Conservation (phyloP, 2,113 vertebrate species). For the Zapornia atra region DNA sequence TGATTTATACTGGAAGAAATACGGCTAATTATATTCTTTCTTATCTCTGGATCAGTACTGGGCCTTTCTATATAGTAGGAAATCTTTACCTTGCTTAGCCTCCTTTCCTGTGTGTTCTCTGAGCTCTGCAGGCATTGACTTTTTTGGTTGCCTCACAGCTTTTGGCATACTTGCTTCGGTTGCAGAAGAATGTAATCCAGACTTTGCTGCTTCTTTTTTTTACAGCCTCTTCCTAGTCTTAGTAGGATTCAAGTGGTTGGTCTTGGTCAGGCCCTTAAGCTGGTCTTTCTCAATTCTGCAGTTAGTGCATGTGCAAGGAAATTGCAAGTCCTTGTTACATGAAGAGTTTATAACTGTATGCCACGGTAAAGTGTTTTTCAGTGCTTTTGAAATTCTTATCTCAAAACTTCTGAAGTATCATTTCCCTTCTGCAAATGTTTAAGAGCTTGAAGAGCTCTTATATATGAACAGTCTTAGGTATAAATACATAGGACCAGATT, state of each 20-base stretch:
- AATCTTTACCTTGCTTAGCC: background rate
- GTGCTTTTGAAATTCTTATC: background rate
- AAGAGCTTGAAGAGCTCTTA: background rate
- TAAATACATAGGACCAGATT: background rate
- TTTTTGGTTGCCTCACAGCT: background rate
- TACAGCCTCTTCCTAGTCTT: rapidly evolving
- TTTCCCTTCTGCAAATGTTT: background rate
- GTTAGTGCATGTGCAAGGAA: background rate
- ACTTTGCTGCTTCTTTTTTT: background rate
- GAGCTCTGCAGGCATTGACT: background rate
- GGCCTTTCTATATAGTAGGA: background rate
- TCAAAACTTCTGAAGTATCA: background rate
- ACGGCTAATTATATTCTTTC: background rate
- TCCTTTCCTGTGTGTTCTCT: background rate
- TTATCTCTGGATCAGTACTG: background rate
- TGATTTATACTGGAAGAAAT: background rate
- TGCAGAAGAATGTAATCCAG: background rate
- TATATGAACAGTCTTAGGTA: background rate
- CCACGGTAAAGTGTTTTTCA: background rate
- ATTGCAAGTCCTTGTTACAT: background rate
- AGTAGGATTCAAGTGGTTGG: background rate
- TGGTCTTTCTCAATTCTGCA: background rate
- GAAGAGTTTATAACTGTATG: background rate
- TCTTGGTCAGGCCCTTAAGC: background rate
- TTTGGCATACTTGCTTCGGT: background rate